phyloP scores from a whole-genome alignment of 2,113 vertebrate species.

The Peromyscus leucopus region DNA sequence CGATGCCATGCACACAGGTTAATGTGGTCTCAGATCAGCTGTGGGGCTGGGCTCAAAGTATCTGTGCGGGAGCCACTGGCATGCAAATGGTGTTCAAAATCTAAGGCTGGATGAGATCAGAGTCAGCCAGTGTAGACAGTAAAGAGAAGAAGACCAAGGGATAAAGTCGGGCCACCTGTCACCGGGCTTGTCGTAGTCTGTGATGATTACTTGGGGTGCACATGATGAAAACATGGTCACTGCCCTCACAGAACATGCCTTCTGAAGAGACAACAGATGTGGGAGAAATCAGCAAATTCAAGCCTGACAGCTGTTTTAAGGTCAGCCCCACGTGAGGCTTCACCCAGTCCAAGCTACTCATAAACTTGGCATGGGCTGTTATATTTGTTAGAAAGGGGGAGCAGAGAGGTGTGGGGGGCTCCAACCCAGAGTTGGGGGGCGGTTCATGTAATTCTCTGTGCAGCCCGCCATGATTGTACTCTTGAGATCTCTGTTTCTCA shows the following conservation, averaged over 20 bases:
- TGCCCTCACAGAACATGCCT: background rate
- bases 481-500: background rate
- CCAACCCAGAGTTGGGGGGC: background rate
- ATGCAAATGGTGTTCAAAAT: background rate
- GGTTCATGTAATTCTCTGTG: background rate
- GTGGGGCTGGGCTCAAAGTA: background rate
- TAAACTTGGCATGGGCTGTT: background rate
- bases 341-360: background rate
- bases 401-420: background rate
- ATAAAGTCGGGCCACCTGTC: background rate
- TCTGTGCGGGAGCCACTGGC: background rate
- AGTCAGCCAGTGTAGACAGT: background rate
- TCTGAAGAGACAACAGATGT: background rate
- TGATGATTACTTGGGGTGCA: background rate
- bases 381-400: background rate
- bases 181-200: background rate
- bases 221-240: background rate
- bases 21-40: background rate
- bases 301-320: background rate
- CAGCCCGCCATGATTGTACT: no score
- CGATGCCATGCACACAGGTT: background rate
- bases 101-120: background rate
- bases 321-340: background rate
- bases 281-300: background rate
- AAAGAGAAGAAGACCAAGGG: background rate